phyloP scores from a whole-genome alignment of 92 coral and sea anemone species.

The Parazoanthus darwini region DNA sequence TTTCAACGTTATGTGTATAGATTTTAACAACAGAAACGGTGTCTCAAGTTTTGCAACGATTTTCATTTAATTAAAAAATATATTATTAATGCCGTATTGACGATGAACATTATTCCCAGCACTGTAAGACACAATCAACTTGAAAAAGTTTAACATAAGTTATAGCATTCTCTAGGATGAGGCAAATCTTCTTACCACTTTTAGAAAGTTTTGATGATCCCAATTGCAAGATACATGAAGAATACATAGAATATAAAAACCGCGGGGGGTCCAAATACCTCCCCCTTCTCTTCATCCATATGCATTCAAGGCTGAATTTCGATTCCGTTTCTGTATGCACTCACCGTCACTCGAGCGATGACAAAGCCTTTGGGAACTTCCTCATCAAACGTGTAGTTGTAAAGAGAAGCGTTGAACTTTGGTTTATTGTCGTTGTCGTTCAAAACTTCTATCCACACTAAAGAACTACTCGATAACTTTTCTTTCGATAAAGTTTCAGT shows the following conservation, averaged over 20 bases:
- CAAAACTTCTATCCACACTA: slow-evolving; percentile 11
- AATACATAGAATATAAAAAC: no score
- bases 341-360: slow-evolving; percentile 34
- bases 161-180: background rate
- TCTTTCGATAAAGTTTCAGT: slow-evolving; percentile 31
- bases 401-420: slow-evolving; percentile 31
- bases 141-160: background rate
- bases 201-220: no score
- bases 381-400: slow-evolving; percentile 37
- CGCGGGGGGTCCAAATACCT: no score
- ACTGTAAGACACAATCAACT: background rate
- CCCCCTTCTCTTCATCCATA: no score
- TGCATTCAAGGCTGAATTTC: no score
- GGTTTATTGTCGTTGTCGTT: slow-evolving; percentile 27
- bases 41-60: background rate
- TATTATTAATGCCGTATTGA: background rate
- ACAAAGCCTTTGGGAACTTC: slow-evolving; percentile 37
- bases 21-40: no score
- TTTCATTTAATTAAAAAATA: no score
- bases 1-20: no score
- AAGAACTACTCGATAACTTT: slow-evolving; percentile 11
- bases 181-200: background rate
- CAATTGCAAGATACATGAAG: no score
- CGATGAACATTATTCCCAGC: background rate
- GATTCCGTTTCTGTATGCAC: background rate